These are phyloP conservation scores for Calyptommatus sinebrachiatus DNA, from an alignment of 2,113 vertebrate genomes.

Conservation along the genomic window DNA sequence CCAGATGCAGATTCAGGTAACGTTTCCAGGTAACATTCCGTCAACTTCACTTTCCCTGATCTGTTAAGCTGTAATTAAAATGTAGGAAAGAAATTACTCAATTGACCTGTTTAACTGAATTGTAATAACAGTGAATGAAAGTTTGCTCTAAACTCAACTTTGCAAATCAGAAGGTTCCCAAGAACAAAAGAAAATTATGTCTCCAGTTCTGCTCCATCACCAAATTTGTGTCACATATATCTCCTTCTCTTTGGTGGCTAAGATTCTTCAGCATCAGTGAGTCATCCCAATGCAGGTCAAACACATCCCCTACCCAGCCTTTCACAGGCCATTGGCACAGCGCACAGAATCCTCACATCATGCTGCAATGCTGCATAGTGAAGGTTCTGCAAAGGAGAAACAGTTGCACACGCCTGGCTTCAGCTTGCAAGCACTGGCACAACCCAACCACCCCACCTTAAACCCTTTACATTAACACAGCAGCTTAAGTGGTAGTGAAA, in stretches of 20 bases:
- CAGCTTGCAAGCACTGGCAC: neutral
- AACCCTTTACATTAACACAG: neutral
- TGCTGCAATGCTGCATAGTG: neutral
- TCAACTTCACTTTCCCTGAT: neutral
- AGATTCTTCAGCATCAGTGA: neutral
- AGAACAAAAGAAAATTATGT: no score
- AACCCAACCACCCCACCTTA: neutral
- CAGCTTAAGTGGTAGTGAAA: neutral
- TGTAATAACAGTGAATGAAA: neutral
- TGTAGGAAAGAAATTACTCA: neutral
- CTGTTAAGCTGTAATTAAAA: neutral
- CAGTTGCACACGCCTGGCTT: neutral
- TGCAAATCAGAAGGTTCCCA: neutral
- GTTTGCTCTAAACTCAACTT: neutral
- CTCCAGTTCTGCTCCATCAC: no score
- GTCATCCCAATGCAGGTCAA: neutral
- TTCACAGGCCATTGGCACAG: neutral
- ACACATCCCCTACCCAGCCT: neutral
- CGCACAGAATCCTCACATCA: neutral
- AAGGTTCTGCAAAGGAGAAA: neutral
- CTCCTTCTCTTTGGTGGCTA: neutral
- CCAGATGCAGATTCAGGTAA: neutral
- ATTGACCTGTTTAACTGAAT: neutral
- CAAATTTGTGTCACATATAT: no score
- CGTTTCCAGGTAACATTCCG: neutral